These are phyloP conservation scores for Tautogolabrus adspersus DNA, from an alignment of 2,113 vertebrate species.

Conservation along the genomic window DNA sequence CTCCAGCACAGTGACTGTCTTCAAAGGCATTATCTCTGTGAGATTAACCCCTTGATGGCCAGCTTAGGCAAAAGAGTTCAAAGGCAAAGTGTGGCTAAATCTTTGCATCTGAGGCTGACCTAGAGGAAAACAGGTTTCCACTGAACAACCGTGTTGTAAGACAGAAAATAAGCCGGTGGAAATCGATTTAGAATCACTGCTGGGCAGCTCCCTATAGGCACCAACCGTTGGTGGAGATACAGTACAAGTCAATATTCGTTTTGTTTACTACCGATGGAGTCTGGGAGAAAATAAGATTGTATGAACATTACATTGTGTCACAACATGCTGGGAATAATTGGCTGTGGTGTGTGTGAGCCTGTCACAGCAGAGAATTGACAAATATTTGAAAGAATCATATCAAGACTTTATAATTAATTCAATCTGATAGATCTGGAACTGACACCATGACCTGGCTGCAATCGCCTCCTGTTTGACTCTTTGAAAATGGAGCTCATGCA, in stretches of 20 bases:
- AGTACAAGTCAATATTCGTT: slow-evolving; percentile 31
- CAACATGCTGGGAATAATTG: not conserved
- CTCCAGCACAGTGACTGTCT: not conserved
- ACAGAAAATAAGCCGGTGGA: not conserved
- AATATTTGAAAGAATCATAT: not conserved
- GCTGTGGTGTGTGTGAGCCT: not conserved
- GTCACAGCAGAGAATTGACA: not conserved
- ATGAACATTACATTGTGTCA: not conserved
- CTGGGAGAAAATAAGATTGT: slow-evolving; percentile 1
- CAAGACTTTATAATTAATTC: too few species aligned
- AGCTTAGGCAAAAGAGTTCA: not conserved
- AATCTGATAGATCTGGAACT: too few species aligned
- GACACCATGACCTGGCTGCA: too few species aligned
- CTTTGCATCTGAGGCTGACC: slow-evolving; percentile 17
- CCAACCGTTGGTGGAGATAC: not conserved
- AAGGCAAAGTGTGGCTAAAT: slow-evolving; percentile 33
- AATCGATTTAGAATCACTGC: slow-evolving; percentile 25
- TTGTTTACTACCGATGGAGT: slow-evolving; percentile 29
- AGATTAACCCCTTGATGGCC: slow-evolving; percentile 51
- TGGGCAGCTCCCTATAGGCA: slow-evolving; percentile 3
- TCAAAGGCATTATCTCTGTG: slow-evolving; percentile 29
- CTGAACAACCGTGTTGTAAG: not conserved
- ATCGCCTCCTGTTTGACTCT: too few species aligned
- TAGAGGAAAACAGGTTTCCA: not conserved
- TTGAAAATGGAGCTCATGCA: too few species aligned